These are phyloP conservation scores for Bombyx mandarina DNA, from an alignment of 1,140 invertebrate species.

Conservation along the genomic window DNA sequence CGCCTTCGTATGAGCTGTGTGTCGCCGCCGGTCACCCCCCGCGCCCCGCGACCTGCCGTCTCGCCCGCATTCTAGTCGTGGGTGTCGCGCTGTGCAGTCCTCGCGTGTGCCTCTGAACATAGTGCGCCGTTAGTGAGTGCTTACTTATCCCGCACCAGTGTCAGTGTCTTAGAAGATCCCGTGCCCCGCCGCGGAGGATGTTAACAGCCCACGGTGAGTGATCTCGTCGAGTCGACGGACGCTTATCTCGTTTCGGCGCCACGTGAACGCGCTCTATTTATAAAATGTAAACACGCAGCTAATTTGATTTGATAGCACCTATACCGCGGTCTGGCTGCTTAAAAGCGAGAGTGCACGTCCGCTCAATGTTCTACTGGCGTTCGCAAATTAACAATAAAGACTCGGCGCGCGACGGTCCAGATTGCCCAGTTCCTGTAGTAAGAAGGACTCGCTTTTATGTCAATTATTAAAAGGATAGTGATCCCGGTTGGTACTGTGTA, in stretches of 20 bases:
- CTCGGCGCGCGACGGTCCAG: slow-evolving; percentile 38
- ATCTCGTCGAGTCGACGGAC: slow-evolving; percentile 35
- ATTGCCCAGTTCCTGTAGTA: slow-evolving; percentile 63
- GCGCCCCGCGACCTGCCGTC: slow-evolving; percentile 50
- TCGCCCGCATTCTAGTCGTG: slow-evolving; percentile 68
- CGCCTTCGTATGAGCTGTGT: slow-evolving; percentile 64
- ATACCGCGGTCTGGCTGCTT: slow-evolving; percentile 41
- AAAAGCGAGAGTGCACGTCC: slow-evolving; percentile 41
- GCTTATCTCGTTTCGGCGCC: slow-evolving; percentile 52
- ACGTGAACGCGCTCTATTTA: slow-evolving; percentile 66
- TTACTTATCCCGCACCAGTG: slow-evolving; percentile 60
- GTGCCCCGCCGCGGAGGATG: slow-evolving; percentile 58
- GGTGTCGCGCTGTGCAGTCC: slow-evolving; percentile 65
- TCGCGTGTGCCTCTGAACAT: slow-evolving; percentile 64
- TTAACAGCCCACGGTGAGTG: slow-evolving; percentile 69
- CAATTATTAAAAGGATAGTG: slow-evolving; percentile 10
- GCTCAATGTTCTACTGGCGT: slow-evolving; percentile 23
- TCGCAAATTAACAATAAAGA: slow-evolving; percentile 53
- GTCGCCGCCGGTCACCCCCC: slow-evolving; percentile 39
- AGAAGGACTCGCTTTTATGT: slow-evolving; percentile 43
- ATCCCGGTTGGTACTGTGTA: background rate
- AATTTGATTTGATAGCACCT: slow-evolving; percentile 52
- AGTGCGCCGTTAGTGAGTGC: slow-evolving; percentile 69
- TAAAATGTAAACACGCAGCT: slow-evolving; percentile 66
- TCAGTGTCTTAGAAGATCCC: slow-evolving; percentile 60